Evolutionary conservation across 2,113 vertebrate genomes (phyloP).

Genomic region (Cyprinodon brontotheroides): DNA sequence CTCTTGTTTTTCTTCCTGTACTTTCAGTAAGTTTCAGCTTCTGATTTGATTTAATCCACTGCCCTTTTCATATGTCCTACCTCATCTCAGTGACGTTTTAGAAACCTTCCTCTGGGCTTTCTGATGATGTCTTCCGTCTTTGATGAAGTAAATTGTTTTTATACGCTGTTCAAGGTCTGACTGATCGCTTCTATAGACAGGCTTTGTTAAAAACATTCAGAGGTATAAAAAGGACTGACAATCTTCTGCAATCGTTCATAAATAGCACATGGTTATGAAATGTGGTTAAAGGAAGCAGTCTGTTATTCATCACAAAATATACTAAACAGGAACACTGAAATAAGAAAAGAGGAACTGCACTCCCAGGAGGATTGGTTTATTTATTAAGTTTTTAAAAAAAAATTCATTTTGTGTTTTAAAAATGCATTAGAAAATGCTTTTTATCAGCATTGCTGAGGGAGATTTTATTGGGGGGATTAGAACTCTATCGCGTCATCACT

Average conservation of each 20-base stretch:
- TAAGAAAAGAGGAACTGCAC: slow-evolving; percentile 28
- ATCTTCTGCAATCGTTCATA: not conserved
- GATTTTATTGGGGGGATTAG: not conserved
- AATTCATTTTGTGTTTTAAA: not conserved
- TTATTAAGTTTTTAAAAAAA: not conserved
- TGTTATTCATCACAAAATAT: slow-evolving; percentile 18
- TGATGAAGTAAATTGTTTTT: not conserved
- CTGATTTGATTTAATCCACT: not conserved
- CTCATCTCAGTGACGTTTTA: not conserved
- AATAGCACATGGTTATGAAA: not conserved
- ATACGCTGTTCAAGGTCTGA: not conserved
- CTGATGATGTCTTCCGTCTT: not conserved
- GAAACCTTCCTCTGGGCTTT: not conserved
- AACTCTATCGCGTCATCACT: not conserved
- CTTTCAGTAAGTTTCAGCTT: not conserved
- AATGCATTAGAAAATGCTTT: not conserved
- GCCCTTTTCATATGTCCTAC: not conserved
- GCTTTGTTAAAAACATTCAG: not conserved
- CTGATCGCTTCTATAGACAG: not conserved
- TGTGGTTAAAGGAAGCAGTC: slow-evolving; percentile 23
- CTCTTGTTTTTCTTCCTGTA: not conserved
- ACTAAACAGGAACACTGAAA: slow-evolving; percentile 24
- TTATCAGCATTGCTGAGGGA: not conserved
- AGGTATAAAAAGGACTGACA: not conserved
- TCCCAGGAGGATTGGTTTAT: not conserved